These are phyloP conservation scores for Botia kubotai DNA, from an alignment of 2,797 vertebrate species.

Conservation along the genomic window DNA sequence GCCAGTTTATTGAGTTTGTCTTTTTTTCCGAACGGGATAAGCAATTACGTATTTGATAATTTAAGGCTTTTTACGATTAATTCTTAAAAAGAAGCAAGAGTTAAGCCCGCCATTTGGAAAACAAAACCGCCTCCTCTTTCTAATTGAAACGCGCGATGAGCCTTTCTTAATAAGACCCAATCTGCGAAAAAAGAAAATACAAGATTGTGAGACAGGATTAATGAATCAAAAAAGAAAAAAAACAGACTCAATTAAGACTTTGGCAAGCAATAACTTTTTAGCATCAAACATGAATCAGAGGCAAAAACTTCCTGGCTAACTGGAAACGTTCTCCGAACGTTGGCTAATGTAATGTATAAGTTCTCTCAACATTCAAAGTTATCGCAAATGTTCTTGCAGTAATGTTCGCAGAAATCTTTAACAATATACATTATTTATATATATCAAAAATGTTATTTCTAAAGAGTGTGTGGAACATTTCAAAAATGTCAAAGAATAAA, in stretches of 20 bases:
- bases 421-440: too few species aligned
- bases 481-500: too few species aligned
- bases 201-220: constrained; percentile 55
- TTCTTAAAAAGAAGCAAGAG: constrained; percentile 59
- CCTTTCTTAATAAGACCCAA: constrained; percentile 67
- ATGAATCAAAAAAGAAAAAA: constrained; percentile 2
- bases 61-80: constrained; percentile 68
- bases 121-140: constrained; percentile 47
- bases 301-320: constrained; percentile 29
- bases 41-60: constrained; percentile 68
- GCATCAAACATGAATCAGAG: constrained; percentile 28
- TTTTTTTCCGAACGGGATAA: constrained; percentile 55
- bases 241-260: constrained; percentile 30
- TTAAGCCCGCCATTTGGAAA: constrained; percentile 57
- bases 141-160: constrained; percentile 62
- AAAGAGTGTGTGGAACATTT: too few species aligned
- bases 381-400: too few species aligned
- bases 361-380: too few species aligned
- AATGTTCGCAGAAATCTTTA: too few species aligned
- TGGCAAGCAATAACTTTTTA: constrained; percentile 18
- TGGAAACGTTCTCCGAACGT: neutral
- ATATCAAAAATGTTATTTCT: too few species aligned
- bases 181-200: constrained; percentile 47
- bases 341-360: too few species aligned
- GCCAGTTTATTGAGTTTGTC: constrained; percentile 41